A percentile compares a stretch with the other conserved stretches of the same genome.
Conservation (phyloP, 2,797 vertebrate species). For the Alfaro cultratus region DNA sequence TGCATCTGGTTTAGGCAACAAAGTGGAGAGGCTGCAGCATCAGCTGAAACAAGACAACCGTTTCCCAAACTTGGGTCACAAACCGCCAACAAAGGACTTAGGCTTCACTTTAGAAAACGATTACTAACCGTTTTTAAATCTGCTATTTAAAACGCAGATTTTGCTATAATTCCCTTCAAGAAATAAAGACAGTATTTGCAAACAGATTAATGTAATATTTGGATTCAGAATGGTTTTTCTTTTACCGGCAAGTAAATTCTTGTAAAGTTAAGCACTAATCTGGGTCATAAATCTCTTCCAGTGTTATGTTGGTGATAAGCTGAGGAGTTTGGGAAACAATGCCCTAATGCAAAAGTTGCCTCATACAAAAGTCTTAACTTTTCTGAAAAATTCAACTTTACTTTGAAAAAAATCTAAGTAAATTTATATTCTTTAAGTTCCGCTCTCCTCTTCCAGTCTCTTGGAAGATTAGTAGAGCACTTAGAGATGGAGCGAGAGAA, state of each 20-base stretch:
- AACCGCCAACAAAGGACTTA: not conserved
- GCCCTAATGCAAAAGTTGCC: not conserved
- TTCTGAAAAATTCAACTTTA: not conserved
- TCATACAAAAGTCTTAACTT: not conserved
- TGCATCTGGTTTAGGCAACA: not conserved
- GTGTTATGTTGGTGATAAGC: not conserved
- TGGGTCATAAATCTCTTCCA: not conserved
- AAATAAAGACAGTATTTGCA: not conserved
- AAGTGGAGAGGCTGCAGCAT: not conserved
- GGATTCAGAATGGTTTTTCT: not conserved
- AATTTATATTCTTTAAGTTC: conserved; percentile 1
- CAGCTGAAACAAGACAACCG: not conserved
- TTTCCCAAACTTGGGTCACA: not conserved
- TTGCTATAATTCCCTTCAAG: not conserved
- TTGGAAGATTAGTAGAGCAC: not conserved
- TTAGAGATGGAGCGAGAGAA: not conserved
- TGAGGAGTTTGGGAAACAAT: not conserved
- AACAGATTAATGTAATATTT: not conserved
- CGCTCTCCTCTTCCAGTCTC: not conserved
- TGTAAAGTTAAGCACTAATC: not conserved
- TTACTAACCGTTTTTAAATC: not conserved
- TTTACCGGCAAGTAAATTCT: not conserved
- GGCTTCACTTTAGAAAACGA: not conserved
- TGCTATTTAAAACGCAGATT: not conserved
- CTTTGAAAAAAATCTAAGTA: not conserved